Conservation (phyloP, 2,113 vertebrate species). For the Taurulus bubalis region DNA sequence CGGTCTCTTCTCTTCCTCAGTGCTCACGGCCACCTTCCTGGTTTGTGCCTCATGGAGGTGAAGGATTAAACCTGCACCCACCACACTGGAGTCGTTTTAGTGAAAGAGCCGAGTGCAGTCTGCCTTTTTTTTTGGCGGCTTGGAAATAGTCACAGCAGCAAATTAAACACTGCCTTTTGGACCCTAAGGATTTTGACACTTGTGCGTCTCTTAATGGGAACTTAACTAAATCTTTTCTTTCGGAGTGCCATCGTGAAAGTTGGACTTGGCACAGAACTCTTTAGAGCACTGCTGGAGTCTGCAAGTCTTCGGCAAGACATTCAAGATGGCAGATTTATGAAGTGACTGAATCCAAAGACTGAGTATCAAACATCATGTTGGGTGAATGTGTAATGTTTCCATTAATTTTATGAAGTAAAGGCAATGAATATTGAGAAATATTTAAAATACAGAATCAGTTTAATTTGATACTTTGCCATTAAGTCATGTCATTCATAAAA, state of each 20-base stretch:
- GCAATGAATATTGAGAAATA: not conserved
- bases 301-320: not conserved
- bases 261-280: not conserved
- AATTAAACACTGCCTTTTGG: not conserved
- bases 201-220: not conserved
- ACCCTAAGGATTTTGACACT: not conserved
- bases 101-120: too few relatives aligned
- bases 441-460: not conserved
- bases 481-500: not conserved
- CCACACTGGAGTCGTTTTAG: not conserved
- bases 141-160: not conserved
- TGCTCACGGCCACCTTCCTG: conserved; percentile 42
- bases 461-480: not conserved
- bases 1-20: conserved; percentile 43
- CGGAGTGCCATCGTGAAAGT: not conserved
- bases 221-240: not conserved
- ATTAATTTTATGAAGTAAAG: not conserved
- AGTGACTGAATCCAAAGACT: not conserved
- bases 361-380: not conserved
- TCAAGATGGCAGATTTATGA: not conserved
- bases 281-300: not conserved
- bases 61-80: not conserved
- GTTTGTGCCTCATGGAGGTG: conserved; percentile 81
- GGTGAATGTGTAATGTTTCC: too few relatives aligned
- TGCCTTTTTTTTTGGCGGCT: too few relatives aligned